Evolutionary conservation across 2,888 invertebrate genomes (phyloP), one percentile per base, ranked within the genome.

Genomic region (Acrocera orbiculus): DNA sequence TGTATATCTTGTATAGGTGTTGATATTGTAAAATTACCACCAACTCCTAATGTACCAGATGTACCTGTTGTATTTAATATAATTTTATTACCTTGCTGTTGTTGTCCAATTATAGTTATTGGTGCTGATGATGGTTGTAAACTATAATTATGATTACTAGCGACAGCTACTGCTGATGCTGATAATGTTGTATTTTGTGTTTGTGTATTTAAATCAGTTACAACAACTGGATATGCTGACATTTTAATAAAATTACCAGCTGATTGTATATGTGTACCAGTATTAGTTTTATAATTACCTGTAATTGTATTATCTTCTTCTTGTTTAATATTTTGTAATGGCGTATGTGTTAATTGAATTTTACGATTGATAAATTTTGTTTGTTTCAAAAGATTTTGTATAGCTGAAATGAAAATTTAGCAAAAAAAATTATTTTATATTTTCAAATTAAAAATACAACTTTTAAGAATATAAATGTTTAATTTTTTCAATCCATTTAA

Each of bases 81-180:
- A 31, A 58, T 54, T 44, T 58, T 58, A 45, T 56, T 58, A 27
- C 53, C 51, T 32, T 47, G 49, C 9, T 46, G 46, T 28, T 51
- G 48, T 34, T 47, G 47, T 24, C 46, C 44, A 32, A 55, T 55
- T 13, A 56, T 50, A 5, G 54, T 55, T 14, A 56, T 52, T 14
- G 56, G 56, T 15, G 55, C 54, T n/a, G 54, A 48, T 3, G 57
- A 48, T 10, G 59, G 56, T 36, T 58, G 57, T 32, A 60, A 37
- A 34, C 59, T 60, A 33, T 60, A 60, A 36, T 60, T 60, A 42
- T 60, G 59, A 40, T 60, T 60, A 6, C 40, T 36, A 11, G 58
- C 52, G 2, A 56, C 54, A 30, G 56, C 54, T 39, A 47, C 28
- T 42, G 50, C 32, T 48, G 51, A 27, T 50, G 45, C 23, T 47